Evolutionary conservation across 1,140 invertebrate genomes (phyloP).

Genomic region (Zaprionus ghesquierei): DNA sequence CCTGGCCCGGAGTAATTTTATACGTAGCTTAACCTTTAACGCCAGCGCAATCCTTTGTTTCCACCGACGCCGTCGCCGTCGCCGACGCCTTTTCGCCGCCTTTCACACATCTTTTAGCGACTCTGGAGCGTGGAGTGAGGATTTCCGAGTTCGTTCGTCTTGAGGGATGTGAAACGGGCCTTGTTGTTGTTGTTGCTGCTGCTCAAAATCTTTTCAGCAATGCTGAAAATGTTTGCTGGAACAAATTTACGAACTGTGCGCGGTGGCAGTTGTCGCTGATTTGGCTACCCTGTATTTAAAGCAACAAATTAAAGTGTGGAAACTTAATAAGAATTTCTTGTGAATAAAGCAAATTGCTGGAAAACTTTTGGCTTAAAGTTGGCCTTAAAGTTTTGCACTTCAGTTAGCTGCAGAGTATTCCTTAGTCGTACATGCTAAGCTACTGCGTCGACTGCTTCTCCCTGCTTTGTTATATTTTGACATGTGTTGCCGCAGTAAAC

Average conservation of each 20-base stretch:
- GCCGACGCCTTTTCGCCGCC: slow-evolving; percentile 59
- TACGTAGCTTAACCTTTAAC: slow-evolving; percentile 61
- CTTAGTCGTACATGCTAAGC: background rate
- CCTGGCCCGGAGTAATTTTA: slow-evolving; percentile 63
- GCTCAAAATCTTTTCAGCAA: slow-evolving; percentile 68
- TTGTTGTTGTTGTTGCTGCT: slow-evolving; percentile 20
- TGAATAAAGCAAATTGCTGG: background rate
- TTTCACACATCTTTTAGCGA: slow-evolving; percentile 78
- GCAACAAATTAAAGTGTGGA: too few relatives aligned
- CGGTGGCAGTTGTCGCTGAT: slow-evolving; percentile 40
- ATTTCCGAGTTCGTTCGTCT: slow-evolving; percentile 14
- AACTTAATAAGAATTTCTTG: background rate
- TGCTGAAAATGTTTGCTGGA: slow-evolving; percentile 70
- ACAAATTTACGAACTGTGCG: slow-evolving; percentile 49
- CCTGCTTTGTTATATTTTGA: slow-evolving; percentile 46
- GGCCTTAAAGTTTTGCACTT: background rate
- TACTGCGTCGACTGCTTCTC: slow-evolving; percentile 2
- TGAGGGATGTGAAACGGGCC: background rate
- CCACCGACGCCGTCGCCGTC: slow-evolving; percentile 41
- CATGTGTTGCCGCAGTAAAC: slow-evolving; percentile 68
- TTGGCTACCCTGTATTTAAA: slow-evolving; percentile 33
- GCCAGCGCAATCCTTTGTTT: slow-evolving; percentile 59
- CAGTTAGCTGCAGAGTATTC: slow-evolving; percentile 10
- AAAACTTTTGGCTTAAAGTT: background rate
- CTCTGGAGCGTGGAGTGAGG: background rate